These are phyloP conservation scores for Diarsia rubi DNA, from an alignment of 2,888 invertebrate genomes.

Conservation along the genomic window DNA sequence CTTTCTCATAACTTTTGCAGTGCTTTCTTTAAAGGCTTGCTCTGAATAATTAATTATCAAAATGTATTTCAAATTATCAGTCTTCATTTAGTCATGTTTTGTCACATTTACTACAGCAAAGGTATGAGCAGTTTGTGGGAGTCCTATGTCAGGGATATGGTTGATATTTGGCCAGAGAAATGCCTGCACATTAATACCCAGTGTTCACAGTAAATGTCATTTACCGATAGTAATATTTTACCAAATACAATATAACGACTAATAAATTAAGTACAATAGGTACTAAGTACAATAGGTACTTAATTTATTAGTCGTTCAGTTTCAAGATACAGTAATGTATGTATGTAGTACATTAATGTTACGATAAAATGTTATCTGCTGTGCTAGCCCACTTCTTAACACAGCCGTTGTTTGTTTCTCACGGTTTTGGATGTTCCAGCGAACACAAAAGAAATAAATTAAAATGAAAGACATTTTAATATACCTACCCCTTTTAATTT, in stretches of 20 bases:
- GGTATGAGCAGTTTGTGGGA: background rate
- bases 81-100: background rate
- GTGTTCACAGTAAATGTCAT: background rate
- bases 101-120: background rate
- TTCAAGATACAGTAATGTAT: background rate
- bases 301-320: too few relatives aligned
- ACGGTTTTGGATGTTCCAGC: background rate
- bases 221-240: background rate
- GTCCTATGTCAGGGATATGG: background rate
- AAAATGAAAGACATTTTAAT: constrained; percentile 31
- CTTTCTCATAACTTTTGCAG: background rate
- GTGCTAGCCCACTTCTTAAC: background rate
- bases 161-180: constrained; percentile 1
- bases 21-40: background rate
- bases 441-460: constrained; percentile 20
- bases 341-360: background rate
- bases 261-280: background rate
- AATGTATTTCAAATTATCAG: background rate
- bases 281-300: too few relatives aligned
- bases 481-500: constrained; percentile 27
- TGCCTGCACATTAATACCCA: background rate
- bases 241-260: background rate
- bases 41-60: background rate
- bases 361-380: constrained; percentile 4
- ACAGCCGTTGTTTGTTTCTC: background rate